Base-by-base conservation (phyloP, 2,797 vertebrate genomes). In the Acanthornis magna region DNA sequence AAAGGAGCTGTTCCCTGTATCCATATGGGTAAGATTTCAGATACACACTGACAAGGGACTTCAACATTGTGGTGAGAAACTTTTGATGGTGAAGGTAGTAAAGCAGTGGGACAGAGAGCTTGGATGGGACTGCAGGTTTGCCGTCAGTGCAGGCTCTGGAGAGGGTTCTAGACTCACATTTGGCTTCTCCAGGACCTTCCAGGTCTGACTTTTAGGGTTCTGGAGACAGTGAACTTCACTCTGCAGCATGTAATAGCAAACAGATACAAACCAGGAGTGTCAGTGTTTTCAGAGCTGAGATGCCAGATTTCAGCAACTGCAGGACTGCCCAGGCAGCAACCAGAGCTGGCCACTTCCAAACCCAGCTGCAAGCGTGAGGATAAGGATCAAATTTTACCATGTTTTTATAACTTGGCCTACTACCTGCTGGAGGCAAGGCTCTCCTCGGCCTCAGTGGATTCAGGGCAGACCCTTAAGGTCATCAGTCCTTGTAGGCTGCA, bases 291-390 rank as follows among this genome's bases (percentile, higher is more conserved):
- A 71, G 88, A 88, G 62, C 66, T 4, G 15, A 62, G 55, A 68
- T 47, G 80, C 17, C 51, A 73, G 55, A 60, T 55, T 10, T n/a
- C 60, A 94, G 57, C 1, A 2, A 6, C 34, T 67, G 58, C 60
- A 68, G 85, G 78, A 40, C 65, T 88, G 67, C 83, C 16, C 80
- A 71, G 65, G 30, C 72, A 88, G 54, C 2, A 91, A 51, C 2
- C 4, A 85, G n/a, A 45, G 19, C 42, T 62, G 23, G 38, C 67
- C 22, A 5, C 71, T 91, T 95, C 60, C 0, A 1, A 93, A 89
- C 54, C 48, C 67, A 95, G 77, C 77, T 63, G 67, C 63, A 86
- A 79, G 79, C 91, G 86, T 87, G 86, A 91, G 67, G 40, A 63
- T 79, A 65, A 30, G 80, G 76, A 79, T 91, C 67, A 87, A 63